Evolutionary conservation across 2,888 invertebrate genomes (phyloP).

Genomic region (Sarcophaga caerulescens): DNA sequence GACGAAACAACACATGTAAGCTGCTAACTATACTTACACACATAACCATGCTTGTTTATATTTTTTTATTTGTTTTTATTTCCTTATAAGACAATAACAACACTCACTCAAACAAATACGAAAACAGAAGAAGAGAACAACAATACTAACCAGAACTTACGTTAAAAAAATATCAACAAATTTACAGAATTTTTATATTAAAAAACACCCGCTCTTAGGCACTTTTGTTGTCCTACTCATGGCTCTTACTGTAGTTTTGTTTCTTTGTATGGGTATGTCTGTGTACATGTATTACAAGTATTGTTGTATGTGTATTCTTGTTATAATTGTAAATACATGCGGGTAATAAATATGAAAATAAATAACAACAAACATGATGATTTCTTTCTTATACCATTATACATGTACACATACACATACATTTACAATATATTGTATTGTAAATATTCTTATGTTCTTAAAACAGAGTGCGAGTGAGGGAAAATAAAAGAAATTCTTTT

Average conservation of each 20-base stretch:
- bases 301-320: constrained; percentile 7
- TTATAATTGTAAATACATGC: constrained; percentile 38
- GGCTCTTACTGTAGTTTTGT: too few relatives aligned
- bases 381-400: neutral
- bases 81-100: neutral
- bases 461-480: neutral
- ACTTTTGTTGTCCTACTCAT: neutral
- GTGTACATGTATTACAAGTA: neutral
- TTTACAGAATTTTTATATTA: neutral
- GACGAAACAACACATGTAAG: too few relatives aligned
- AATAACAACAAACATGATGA: constrained; percentile 4
- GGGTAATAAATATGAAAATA: constrained; percentile 17
- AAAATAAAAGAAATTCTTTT: constrained; percentile 4
- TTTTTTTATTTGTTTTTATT: neutral
- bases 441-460: neutral
- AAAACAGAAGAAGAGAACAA: neutral
- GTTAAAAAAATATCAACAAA: neutral
- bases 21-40: too few relatives aligned
- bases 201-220: neutral
- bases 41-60: neutral
- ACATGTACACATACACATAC: neutral
- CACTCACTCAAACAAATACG: too few relatives aligned
- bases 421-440: too few relatives aligned
- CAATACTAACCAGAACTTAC: neutral
- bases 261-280: neutral